These are phyloP conservation scores for Gymnarchus niloticus DNA, from an alignment of 2,113 vertebrate species.

Conservation along the genomic window DNA sequence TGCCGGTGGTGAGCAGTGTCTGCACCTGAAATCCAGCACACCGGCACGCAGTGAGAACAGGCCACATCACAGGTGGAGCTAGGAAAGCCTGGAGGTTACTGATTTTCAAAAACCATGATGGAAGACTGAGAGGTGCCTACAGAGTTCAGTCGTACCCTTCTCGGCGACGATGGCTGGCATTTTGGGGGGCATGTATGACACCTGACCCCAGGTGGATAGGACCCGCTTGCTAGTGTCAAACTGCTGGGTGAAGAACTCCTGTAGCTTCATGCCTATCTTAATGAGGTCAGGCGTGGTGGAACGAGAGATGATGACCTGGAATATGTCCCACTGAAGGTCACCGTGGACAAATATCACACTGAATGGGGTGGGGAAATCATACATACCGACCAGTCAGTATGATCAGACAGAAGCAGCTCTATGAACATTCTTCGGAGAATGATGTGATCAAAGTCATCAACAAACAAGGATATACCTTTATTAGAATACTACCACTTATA, in stretches of 20 bases:
- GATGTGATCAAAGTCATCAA: background rate
- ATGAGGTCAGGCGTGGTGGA: slow-evolving; percentile 97
- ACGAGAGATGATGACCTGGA: slow-evolving; percentile 98
- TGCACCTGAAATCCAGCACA: slow-evolving; percentile 63
- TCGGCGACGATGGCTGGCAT: slow-evolving; percentile 73
- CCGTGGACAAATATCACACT: slow-evolving; percentile 97
- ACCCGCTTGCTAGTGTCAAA: slow-evolving; percentile 98
- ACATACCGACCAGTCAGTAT: background rate
- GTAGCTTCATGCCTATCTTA: slow-evolving; percentile 98
- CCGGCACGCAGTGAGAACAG: background rate
- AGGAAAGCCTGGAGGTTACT: background rate
- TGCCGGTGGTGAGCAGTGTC: slow-evolving; percentile 94
- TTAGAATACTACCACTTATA: background rate
- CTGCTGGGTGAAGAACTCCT: slow-evolving; percentile 98
- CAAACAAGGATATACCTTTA: background rate
- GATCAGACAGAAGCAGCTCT: background rate
- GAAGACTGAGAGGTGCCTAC: slow-evolving; percentile 58
- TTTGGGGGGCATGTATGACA: slow-evolving; percentile 88
- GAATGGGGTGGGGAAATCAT: slow-evolving; percentile 16
- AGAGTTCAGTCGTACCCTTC: slow-evolving; percentile 77
- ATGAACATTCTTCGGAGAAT: background rate
- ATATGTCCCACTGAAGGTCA: slow-evolving; percentile 98
- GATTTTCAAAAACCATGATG: background rate
- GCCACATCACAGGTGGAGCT: background rate
- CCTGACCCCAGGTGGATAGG: slow-evolving; percentile 94